phyloP scores from a whole-genome alignment of 2,888 invertebrate genomes.

The Cybosia mesomella region DNA sequence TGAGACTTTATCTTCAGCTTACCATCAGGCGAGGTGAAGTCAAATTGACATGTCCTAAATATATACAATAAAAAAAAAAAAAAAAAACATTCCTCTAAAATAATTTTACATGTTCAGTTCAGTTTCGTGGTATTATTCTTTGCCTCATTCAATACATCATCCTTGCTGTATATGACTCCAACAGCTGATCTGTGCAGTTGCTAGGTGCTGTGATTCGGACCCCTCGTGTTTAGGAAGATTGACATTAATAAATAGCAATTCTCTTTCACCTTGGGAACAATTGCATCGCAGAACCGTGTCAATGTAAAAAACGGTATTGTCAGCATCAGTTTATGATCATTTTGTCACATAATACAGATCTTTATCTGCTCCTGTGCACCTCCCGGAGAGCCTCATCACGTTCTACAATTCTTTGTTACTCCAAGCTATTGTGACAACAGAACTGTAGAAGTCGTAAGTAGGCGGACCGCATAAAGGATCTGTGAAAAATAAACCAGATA shows the following conservation, averaged over 20 bases:
- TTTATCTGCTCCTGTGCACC: not conserved
- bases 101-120: no score
- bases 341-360: not conserved
- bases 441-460: not conserved
- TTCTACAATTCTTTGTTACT: not conserved
- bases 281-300: slow-evolving; percentile 1
- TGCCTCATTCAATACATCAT: not conserved
- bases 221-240: not conserved
- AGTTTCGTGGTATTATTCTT: no score
- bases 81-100: no score
- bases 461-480: not conserved
- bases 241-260: slow-evolving; percentile 7
- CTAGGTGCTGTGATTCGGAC: not conserved
- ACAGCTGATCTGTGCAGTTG: slow-evolving; percentile 5
- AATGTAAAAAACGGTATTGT: not conserved
- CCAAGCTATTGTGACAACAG: not conserved
- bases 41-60: no score
- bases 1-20: no score
- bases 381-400: slow-evolving; percentile 6
- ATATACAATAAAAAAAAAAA: no score
- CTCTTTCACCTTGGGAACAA: slow-evolving; percentile 1
- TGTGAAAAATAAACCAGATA: no score
- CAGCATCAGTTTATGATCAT: not conserved
- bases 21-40: no score
- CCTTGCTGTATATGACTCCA: not conserved